Evolutionary conservation across 2,113 vertebrate genomes (phyloP).

Genomic region (Budorcas taxicolor): DNA sequence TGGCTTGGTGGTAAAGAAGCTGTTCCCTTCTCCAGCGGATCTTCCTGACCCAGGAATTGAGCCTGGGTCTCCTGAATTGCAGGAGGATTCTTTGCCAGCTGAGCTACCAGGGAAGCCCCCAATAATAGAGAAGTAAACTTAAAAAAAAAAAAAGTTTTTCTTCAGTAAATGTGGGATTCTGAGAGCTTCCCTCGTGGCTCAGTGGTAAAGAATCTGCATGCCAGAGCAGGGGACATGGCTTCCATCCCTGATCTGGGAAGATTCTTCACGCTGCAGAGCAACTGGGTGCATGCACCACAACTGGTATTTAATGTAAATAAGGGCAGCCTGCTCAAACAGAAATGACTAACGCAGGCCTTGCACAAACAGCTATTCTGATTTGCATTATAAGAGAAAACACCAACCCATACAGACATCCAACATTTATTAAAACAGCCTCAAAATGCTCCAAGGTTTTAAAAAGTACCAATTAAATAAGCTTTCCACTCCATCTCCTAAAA

Average conservation of each 20-base stretch:
- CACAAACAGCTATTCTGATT: neutral
- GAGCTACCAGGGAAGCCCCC: neutral
- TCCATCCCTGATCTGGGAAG: neutral
- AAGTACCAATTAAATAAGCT: neutral
- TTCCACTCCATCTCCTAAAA: neutral
- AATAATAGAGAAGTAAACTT: neutral
- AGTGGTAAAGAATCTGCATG: neutral
- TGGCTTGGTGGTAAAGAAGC: neutral
- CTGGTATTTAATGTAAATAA: conserved; percentile 14
- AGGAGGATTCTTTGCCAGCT: neutral
- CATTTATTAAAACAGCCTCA: neutral
- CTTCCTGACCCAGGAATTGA: neutral
- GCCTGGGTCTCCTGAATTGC: neutral
- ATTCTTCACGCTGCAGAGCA: neutral
- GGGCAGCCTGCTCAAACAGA: neutral
- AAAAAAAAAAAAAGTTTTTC: neutral
- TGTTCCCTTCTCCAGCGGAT: neutral
- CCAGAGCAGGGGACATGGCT: neutral
- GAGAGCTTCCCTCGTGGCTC: neutral
- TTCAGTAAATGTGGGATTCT: neutral
- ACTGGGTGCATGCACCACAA: neutral
- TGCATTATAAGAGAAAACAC: neutral
- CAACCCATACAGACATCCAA: neutral
- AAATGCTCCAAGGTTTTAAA: neutral
- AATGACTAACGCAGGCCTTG: neutral